Evolutionary conservation across 2,888 invertebrate genomes (phyloP), one percentile per base, ranked within the genome.

Genomic region (Cheilosia soror): DNA sequence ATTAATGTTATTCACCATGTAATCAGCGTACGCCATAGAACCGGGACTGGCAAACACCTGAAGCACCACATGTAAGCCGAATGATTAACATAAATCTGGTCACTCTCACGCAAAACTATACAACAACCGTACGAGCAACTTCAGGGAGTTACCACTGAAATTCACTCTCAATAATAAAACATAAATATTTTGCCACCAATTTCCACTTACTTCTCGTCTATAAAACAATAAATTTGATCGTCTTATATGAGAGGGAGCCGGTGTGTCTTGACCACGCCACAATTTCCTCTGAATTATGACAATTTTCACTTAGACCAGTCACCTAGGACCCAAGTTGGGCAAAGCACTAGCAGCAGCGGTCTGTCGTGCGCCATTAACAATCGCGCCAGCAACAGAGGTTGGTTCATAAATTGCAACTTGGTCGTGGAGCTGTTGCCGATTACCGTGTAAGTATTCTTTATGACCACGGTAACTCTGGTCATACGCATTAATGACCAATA

Each of bases 391-490:
- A 3, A 44, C 63, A 65, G 58, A 60, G 49, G n/a, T 7, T 20
- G 33, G 9, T 9, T 9, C 11, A 27, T 29, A 15, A 27, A 25
- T 37, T 62, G 44, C 49, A 55, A 29, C 27, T 31, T 27, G 78
- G 69, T 72, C 72, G 37, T 72, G 63, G 77, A 76, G 76, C 81
- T 81, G 85, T 85, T 85, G 81, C 85, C 85, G 81, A 85, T 85
- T 85, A 81, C 85, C 62, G 76, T 81, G 81, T 81, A 85, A 85
- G 81, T 85, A 85, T 85, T 85, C 76, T 81, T 85, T 85, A 85
- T 76, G 81, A 68, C 76, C 27, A 77, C 29, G 81, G 85, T 85
- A 81, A 81, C 81, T 81, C 71, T 81, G 85, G 85, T 77, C 76
- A 81, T 85, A 85, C 81, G 81, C 85, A 81, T 85, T 85, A 85